Base-by-base conservation (phyloP, 2,888 invertebrate genomes). In the Gastracanthus pulcherrimus region DNA sequence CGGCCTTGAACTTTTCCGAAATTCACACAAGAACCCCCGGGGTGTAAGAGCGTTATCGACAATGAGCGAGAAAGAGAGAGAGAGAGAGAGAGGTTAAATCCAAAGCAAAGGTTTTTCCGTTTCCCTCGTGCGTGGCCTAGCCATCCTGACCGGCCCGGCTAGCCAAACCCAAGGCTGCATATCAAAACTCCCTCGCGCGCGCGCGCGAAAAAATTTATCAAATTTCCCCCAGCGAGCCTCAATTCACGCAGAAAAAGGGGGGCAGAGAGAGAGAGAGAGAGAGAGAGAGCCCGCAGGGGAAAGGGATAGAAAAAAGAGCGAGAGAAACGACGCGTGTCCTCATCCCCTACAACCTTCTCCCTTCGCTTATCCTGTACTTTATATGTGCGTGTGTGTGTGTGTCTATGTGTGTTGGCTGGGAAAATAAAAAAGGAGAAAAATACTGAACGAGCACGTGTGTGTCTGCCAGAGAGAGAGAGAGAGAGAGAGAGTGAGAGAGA, bases 201-300 rank as follows among this genome's bases (percentile, higher is more conserved):
- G 31, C 41, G 69, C 34, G 41, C 58, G 66, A 75, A 75, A 76
- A 64, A 55, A 55, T 70, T 69, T 70, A 70, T 77, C 70, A 62
- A 77, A 77, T 77, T 70, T 77, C 5, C 26, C 41, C 67, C 19
- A 36, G 48, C 34, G 16, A 36, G 51, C 66, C 38, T 69, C 60
- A 19, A 48, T 31, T 60, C 34, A 11, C 26, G 69, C 9, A 45
- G 29, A 60, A 31, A 60, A 26, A 19, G 55, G 70, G 55, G 48
- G 19, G 19, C 38, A 41, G 26, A 62, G 76, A n/a, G 13, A 36
- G 60, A 23, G 36, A 45, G 38, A 69, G 45, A 31, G 36, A n/a
- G n/a, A n/a, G n/a, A n/a, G n/a, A n/a, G n/a, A n/a, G n/a, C n/a
- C n/a, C n/a, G 23, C 11, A n/a, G 16, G 38, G 23, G 64, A 34